phyloP scores from a whole-genome alignment of 2,113 vertebrate genomes.

The Taurulus bubalis region DNA sequence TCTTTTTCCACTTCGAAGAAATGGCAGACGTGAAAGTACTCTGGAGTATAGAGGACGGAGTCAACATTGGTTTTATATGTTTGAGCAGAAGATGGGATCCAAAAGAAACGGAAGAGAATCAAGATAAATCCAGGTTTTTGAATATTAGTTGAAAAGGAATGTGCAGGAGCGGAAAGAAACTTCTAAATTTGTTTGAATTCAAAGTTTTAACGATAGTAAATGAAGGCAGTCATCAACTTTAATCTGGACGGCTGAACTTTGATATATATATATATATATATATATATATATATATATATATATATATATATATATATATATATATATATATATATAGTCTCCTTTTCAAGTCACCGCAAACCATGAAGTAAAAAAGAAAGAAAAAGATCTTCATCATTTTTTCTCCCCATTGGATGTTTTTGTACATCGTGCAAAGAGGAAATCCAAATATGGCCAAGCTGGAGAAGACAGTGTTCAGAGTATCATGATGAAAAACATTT shows the following conservation, averaged over 20 bases:
- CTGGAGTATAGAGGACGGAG: neutral
- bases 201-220: neutral
- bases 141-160: neutral
- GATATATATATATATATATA: too few relatives aligned
- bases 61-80: constrained; percentile 8
- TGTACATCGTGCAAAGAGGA: neutral
- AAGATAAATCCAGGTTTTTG: constrained; percentile 1
- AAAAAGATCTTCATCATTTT: neutral
- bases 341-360: neutral
- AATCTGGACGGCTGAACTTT: neutral
- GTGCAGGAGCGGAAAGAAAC: neutral
- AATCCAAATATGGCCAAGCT: neutral
- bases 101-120: neutral
- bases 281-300: too few relatives aligned
- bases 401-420: neutral
- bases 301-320: too few relatives aligned
- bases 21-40: neutral
- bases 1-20: constrained; percentile 5
- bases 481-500: neutral
- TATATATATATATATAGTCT: too few relatives aligned
- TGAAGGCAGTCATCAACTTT: neutral
- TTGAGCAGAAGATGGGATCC: neutral
- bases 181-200: neutral
- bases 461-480: neutral
- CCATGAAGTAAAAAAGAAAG: neutral